phyloP scores from a whole-genome alignment of 2,888 invertebrate species.

The Ptycholaimellus sp. region DNA sequence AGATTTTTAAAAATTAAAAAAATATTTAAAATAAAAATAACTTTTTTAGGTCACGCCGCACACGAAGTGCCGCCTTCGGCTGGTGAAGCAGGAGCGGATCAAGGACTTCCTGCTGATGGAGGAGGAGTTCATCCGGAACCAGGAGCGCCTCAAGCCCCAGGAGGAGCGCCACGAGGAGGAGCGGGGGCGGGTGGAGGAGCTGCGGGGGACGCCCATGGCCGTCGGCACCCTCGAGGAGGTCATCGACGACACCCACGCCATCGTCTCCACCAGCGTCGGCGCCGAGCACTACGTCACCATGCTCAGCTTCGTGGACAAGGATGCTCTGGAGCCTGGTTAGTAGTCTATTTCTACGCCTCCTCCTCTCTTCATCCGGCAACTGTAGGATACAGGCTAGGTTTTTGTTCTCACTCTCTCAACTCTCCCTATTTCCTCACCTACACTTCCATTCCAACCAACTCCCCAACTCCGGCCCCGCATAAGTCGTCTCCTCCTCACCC shows the following conservation, averaged over 20 bases:
- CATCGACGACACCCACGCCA: constrained; percentile 98
- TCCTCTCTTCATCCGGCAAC: too few relatives aligned
- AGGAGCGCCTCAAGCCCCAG: constrained; percentile 89
- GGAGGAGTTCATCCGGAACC: constrained; percentile 93
- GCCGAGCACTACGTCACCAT: constrained; percentile 98
- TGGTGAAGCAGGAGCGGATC: constrained; percentile 80
- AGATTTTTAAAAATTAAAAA: too few relatives aligned
- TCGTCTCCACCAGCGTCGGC: constrained; percentile 81
- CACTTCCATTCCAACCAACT: neutral
- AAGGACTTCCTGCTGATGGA: constrained; percentile 97
- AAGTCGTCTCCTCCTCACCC: neutral
- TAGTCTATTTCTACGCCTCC: too few relatives aligned
- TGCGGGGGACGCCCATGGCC: constrained; percentile 96
- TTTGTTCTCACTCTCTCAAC: too few relatives aligned
- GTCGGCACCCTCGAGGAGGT: constrained; percentile 98
- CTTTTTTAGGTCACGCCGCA: constrained; percentile 59
- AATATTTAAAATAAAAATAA: too few relatives aligned
- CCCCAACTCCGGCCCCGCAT: neutral
- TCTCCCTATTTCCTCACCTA: neutral
- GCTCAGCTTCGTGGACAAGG: constrained; percentile 94
- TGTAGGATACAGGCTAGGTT: too few relatives aligned
- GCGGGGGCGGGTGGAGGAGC: constrained; percentile 86
- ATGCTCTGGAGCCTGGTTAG: constrained; percentile 40
- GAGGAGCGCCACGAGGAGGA: constrained; percentile 98
- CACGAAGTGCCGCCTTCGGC: constrained; percentile 74